Conservation (phyloP, 2,888 invertebrate genomes). For the Epinotia brunnichana region DNA sequence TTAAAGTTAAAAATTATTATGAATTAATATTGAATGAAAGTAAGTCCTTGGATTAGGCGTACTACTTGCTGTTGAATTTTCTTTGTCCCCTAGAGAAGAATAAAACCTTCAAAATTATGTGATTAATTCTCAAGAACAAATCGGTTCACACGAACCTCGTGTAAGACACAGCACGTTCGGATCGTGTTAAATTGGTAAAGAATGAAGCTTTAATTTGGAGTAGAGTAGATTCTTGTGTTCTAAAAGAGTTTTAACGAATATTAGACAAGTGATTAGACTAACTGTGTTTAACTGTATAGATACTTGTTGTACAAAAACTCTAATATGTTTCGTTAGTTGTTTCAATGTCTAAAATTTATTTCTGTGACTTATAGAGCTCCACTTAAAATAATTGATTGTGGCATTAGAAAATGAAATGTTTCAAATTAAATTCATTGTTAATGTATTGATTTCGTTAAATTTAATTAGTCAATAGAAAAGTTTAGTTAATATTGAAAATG, state of each 20-base stretch:
- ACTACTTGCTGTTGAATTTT: too few relatives aligned
- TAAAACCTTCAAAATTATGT: too few relatives aligned
- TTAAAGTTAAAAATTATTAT: too few relatives aligned
- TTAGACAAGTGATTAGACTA: conserved; percentile 58
- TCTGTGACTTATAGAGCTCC: conserved; percentile 17
- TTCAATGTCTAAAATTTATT: conserved; percentile 30
- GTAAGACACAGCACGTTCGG: conserved; percentile 60
- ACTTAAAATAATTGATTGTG: conserved; percentile 11
- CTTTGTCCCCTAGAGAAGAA: too few relatives aligned
- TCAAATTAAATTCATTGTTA: conserved; percentile 13
- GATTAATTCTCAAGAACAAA: background rate
- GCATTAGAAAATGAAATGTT: conserved; percentile 8
- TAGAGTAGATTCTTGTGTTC: conserved; percentile 79
- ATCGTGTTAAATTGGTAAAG: conserved; percentile 76
- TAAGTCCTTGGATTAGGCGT: too few relatives aligned
- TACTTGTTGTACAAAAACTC: conserved; percentile 41
- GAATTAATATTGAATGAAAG: too few relatives aligned
- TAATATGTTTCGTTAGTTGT: conserved; percentile 37
- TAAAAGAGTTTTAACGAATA: conserved; percentile 64
- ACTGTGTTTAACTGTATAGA: conserved; percentile 46
- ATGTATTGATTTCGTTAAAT: conserved; percentile 2
- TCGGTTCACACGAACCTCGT: conserved; percentile 66
- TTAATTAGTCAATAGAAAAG: conserved; percentile 11
- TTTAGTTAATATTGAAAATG: conserved; percentile 7
- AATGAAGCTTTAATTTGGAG: conserved; percentile 82